phyloP scores from a whole-genome alignment of 1,140 invertebrate species.

The Holotrichia oblita region DNA sequence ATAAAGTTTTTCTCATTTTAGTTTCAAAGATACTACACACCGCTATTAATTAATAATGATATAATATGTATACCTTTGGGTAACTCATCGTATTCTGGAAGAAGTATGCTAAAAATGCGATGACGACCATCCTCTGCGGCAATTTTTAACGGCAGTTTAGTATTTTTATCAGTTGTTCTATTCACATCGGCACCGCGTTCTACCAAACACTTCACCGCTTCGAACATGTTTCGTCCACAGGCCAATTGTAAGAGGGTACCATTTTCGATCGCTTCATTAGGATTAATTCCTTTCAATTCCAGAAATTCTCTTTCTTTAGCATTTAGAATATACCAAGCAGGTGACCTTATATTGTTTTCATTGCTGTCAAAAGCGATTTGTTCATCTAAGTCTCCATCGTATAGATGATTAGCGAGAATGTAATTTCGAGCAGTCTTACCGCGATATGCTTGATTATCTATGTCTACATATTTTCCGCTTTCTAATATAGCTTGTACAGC shows the following conservation, averaged over 20 bases:
- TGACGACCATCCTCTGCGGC: slow-evolving; percentile 70
- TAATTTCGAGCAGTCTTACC: slow-evolving; percentile 66
- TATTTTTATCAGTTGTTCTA: slow-evolving; percentile 47
- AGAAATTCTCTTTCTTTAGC: background rate
- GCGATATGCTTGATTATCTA: slow-evolving; percentile 67
- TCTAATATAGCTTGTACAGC: slow-evolving; percentile 64
- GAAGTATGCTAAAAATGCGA: slow-evolving; percentile 69
- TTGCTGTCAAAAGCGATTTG: slow-evolving; percentile 61
- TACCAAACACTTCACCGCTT: slow-evolving; percentile 67
- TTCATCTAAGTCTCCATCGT: slow-evolving; percentile 47
- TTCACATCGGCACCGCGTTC: slow-evolving; percentile 66
- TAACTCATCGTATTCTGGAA: slow-evolving; percentile 64
- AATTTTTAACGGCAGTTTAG: slow-evolving; percentile 64
- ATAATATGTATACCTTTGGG: slow-evolving; percentile 44
- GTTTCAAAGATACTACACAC: too few relatives aligned
- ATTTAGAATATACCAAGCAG: background rate
- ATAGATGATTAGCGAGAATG: slow-evolving; percentile 55
- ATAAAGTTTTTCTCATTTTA: too few relatives aligned
- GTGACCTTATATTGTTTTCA: slow-evolving; percentile 60
- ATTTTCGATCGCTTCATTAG: background rate
- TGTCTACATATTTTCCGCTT: slow-evolving; percentile 62
- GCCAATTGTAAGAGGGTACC: slow-evolving; percentile 69
- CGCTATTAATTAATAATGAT: too few relatives aligned
- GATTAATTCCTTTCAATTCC: background rate
- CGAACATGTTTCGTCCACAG: slow-evolving; percentile 68